Percentiles rank a stretch among this genome's conserved stretches.
Conservation (phyloP, 2,113 vertebrate genomes). For the Callipepla squamata region DNA sequence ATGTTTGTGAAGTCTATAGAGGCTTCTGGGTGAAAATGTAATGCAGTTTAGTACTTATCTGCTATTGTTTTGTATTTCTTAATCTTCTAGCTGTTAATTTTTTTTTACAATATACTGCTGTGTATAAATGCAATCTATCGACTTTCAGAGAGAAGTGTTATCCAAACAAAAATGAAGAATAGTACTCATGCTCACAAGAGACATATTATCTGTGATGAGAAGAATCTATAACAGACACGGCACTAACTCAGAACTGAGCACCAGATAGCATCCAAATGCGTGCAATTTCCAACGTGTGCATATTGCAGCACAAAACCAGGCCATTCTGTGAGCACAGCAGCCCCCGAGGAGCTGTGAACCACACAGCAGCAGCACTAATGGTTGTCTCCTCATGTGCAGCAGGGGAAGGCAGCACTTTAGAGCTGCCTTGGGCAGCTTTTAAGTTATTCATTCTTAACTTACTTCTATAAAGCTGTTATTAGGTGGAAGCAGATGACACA, state of each 20-base stretch:
- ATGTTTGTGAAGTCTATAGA: constrained; percentile 4
- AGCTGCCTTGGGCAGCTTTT: constrained; percentile 57
- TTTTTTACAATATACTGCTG: constrained; percentile 12
- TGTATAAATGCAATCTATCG: constrained; percentile 16
- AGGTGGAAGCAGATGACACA: constrained; percentile 37
- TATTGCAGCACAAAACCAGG: constrained; percentile 52
- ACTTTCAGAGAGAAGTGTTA: constrained; percentile 25
- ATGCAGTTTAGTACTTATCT: not conserved
- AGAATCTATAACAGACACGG: constrained; percentile 56
- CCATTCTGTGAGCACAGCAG: constrained; percentile 32
- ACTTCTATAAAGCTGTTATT: constrained; percentile 53
- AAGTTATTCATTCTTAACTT: constrained; percentile 57
- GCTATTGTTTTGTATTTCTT: not conserved
- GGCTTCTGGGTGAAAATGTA: constrained; percentile 17
- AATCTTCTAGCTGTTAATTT: constrained; percentile 18
- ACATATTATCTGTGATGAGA: constrained; percentile 48
- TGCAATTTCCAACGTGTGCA: constrained; percentile 55
- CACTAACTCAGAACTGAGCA: constrained; percentile 61
- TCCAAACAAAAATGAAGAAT: constrained; percentile 63
- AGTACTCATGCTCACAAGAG: constrained; percentile 25
- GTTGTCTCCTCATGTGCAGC: constrained; percentile 52
- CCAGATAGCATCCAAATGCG: constrained; percentile 50
- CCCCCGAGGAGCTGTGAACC: constrained; percentile 67
- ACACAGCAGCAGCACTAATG: constrained; percentile 58
- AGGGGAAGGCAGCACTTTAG: constrained; percentile 60